phyloP scores from a whole-genome alignment of 2,113 vertebrate species.

The Salminus brasiliensis region DNA sequence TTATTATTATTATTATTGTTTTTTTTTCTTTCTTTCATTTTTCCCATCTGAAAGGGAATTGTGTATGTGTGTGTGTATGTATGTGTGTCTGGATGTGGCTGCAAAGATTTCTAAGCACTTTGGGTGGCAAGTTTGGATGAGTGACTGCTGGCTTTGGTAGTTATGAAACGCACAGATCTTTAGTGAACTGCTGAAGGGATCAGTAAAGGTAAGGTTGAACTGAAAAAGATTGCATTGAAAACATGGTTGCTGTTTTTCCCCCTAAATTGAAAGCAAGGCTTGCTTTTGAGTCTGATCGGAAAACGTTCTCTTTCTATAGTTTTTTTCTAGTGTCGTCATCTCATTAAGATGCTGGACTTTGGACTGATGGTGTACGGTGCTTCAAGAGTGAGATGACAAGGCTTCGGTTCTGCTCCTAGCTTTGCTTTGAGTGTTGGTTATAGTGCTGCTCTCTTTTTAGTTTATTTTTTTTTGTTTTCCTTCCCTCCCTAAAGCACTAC shows the following conservation, averaged over 20 bases:
- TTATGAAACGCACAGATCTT: conserved; percentile 17
- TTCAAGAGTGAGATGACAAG: conserved; percentile 5
- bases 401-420: conserved; percentile 18
- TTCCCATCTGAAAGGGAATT: conserved; percentile 28
- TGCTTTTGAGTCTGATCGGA: conserved; percentile 4
- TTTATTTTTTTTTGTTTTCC: not conserved
- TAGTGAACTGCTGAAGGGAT: conserved; percentile 36
- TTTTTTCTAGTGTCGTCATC: conserved; percentile 25
- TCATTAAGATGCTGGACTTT: conserved; percentile 8
- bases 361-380: conserved; percentile 9
- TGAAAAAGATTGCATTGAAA: conserved; percentile 6
- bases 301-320: not conserved
- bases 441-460: conserved; percentile 21
- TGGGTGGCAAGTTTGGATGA: conserved; percentile 34
- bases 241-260: not conserved
- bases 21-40: not conserved
- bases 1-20: not conserved
- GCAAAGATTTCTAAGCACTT: conserved; percentile 52
- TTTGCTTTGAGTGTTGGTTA: conserved; percentile 32
- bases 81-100: conserved; percentile 36
- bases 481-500: conserved; percentile 5
- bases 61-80: conserved; percentile 51
- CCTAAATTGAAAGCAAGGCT: not conserved
- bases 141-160: conserved; percentile 21
- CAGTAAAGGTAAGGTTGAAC: not conserved